A percentile compares a stretch with the other conserved stretches of the same genome.
phyloP scores from a whole-genome alignment of 1,140 invertebrate genomes.

The Eumaeus atala region DNA sequence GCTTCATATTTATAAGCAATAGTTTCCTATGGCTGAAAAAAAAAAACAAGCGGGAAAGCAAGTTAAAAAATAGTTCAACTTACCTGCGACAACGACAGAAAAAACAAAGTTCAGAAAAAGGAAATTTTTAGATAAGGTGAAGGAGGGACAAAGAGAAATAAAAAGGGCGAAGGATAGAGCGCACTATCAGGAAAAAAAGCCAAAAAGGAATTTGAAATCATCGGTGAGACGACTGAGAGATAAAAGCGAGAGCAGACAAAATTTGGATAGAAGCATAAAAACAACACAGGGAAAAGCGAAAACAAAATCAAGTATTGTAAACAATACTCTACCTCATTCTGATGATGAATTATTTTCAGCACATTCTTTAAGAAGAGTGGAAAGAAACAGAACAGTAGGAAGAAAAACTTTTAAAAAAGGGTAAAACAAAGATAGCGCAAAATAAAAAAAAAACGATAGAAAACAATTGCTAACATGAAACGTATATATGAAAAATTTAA shows the following conservation, averaged over 20 bases:
- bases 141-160: constrained; percentile 14
- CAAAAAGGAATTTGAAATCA: constrained; percentile 8
- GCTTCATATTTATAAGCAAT: constrained; percentile 8
- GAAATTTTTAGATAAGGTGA: constrained; percentile 13
- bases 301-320: constrained; percentile 10
- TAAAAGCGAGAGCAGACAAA: constrained; percentile 17
- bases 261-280: constrained; percentile 15
- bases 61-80: constrained; percentile 13
- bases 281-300: constrained; percentile 16
- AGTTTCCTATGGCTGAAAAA: constrained; percentile 4
- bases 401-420: constrained; percentile 16
- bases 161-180: constrained; percentile 13
- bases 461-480: constrained; percentile 14
- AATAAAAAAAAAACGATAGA: constrained; percentile 14
- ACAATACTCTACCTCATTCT: constrained; percentile 14
- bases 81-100: constrained; percentile 10
- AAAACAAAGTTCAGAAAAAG: constrained; percentile 10
- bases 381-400: constrained; percentile 14
- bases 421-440: constrained; percentile 14
- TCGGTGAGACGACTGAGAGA: constrained; percentile 12
- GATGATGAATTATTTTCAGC: constrained; percentile 13
- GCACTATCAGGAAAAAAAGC: constrained; percentile 17
- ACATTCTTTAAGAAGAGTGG: constrained; percentile 4
- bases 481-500: constrained; percentile 14
- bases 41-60: background rate